Percentiles rank a stretch among this genome's conserved stretches.
These are phyloP conservation scores for Phortica okadai DNA, from an alignment of 2,888 invertebrate genomes.

Conservation along the genomic window DNA sequence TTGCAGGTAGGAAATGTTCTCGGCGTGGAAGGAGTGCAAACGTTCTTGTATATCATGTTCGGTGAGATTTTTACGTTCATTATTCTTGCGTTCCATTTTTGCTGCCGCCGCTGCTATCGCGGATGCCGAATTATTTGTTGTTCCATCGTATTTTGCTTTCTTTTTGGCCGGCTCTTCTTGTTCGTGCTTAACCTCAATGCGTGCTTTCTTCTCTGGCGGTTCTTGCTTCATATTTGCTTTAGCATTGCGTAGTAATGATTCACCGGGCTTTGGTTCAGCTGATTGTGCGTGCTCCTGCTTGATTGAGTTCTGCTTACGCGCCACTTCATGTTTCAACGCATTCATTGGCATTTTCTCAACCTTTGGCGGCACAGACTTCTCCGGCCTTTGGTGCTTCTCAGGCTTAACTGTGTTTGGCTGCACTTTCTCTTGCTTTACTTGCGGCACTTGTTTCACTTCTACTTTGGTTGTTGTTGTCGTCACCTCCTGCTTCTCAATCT, in stretches of 20 bases:
- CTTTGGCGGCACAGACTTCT: background rate
- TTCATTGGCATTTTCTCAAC: background rate
- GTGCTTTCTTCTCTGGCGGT: conserved; percentile 33
- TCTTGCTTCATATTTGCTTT: conserved; percentile 19
- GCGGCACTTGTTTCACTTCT: conserved; percentile 32
- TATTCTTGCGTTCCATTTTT: conserved; percentile 8
- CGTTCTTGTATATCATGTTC: conserved; percentile 81
- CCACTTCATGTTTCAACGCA: background rate
- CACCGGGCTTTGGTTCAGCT: conserved; percentile 57
- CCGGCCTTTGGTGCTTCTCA: conserved; percentile 22
- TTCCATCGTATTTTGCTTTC: conserved; percentile 57
- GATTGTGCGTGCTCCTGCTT: background rate
- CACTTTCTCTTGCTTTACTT: background rate
- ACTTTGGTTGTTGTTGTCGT: conserved; percentile 37
- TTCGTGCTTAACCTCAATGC: background rate
- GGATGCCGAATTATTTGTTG: background rate
- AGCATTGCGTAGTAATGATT: conserved; percentile 52
- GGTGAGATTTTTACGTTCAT: conserved; percentile 62
- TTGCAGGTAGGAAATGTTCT: conserved; percentile 80
- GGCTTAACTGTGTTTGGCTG: background rate
- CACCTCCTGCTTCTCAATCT: conserved; percentile 19
- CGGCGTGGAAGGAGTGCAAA: conserved; percentile 81
- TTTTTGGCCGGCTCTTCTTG: conserved; percentile 63
- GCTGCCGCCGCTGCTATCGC: background rate
- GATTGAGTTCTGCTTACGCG: background rate